Evolutionary conservation across 2,797 vertebrate genomes (phyloP).

Genomic region (Argyrosomus regius): DNA sequence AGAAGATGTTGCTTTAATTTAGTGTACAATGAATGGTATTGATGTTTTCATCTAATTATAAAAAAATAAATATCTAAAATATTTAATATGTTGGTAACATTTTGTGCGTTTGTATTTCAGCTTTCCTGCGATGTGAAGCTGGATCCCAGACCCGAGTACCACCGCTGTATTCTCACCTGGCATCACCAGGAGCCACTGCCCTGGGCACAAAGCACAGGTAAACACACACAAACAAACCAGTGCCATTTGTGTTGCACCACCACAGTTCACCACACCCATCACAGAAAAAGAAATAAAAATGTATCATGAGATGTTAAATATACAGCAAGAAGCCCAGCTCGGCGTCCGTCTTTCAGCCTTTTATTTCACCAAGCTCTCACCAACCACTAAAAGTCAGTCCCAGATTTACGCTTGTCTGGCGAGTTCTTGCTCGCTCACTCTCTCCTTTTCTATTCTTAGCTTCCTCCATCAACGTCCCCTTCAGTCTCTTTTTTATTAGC

Average conservation of each 20-base stretch:
- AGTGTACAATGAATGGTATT: neutral
- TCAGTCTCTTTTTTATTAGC: no score
- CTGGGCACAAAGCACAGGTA: conserved; percentile 99
- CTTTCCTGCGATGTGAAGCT: conserved; percentile 98
- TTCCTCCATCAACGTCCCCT: no score
- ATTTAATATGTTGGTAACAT: no score
- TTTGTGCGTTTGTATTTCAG: conserved; percentile 74
- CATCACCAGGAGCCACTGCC: conserved; percentile 99
- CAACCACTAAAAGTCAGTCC: no score
- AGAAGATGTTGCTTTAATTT: no score
- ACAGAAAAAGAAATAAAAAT: neutral
- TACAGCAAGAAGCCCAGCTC: neutral
- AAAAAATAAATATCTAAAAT: no score
- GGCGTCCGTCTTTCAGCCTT: no score
- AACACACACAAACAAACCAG: neutral
- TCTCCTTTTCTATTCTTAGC: no score
- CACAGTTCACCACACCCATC: neutral
- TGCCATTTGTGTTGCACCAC: neutral
- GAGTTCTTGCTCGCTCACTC: no score
- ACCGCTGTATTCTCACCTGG: conserved; percentile 98
- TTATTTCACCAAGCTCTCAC: no score
- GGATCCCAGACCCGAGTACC: conserved; percentile 97
- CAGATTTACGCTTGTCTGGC: no score
- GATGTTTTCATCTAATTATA: neutral
- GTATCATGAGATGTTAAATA: neutral